A percentile compares a stretch with the other conserved stretches of the same genome.
Conservation (phyloP, 2,888 invertebrate genomes). For the Brenthis daphne region DNA sequence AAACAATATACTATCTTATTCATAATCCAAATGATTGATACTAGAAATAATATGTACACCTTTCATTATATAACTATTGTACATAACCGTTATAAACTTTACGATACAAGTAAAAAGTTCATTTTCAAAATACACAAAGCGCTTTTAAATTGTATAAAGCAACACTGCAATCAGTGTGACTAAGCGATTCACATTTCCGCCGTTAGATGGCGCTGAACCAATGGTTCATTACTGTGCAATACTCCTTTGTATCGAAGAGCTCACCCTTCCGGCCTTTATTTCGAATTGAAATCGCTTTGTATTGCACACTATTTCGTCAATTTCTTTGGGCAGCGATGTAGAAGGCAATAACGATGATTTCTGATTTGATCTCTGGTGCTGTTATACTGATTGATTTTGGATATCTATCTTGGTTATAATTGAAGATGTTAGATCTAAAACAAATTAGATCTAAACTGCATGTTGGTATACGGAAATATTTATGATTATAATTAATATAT, state of each 20-base stretch:
- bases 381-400: no score
- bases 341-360: slow-evolving; percentile 63
- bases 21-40: no score
- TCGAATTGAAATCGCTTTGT: slow-evolving; percentile 53
- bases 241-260: slow-evolving; percentile 58
- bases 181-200: slow-evolving; percentile 75
- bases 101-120: background rate
- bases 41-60: no score
- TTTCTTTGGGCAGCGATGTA: slow-evolving; percentile 65
- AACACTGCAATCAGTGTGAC: slow-evolving; percentile 46
- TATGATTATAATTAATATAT: no score
- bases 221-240: slow-evolving; percentile 62
- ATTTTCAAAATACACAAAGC: background rate
- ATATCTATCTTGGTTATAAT: no score
- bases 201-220: slow-evolving; percentile 68
- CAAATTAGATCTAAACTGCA: no score
- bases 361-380: slow-evolving; percentile 11
- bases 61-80: no score
- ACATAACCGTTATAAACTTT: no score
- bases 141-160: slow-evolving; percentile 15
- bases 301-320: slow-evolving; percentile 55
- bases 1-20: no score
- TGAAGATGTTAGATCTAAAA: no score
- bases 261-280: slow-evolving; percentile 67
- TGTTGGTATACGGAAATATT: no score